Evolutionary conservation across 2,888 invertebrate genomes (phyloP).

Genomic region (Dugesia japonica): DNA sequence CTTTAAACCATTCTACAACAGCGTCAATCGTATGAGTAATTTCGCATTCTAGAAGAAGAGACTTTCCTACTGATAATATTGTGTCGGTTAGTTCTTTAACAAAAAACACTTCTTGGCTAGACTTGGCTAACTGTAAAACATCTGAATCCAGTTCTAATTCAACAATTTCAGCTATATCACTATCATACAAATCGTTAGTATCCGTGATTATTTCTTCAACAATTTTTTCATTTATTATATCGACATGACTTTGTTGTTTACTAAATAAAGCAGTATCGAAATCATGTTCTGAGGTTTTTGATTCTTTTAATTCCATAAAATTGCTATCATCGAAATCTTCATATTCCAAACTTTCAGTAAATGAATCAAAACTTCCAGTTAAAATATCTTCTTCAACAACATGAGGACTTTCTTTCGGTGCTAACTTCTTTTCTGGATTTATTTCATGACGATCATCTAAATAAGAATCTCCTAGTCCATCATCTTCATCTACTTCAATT

Average conservation of each 20-base stretch:
- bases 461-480: conserved; percentile 16
- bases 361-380: conserved; percentile 20
- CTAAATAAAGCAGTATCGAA: conserved; percentile 8
- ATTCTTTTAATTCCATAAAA: conserved; percentile 11
- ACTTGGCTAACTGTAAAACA: neutral
- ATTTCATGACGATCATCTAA: neutral
- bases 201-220: neutral
- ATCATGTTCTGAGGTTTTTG: neutral
- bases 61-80: neutral
- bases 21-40: neutral
- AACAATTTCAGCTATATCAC: conserved; percentile 5
- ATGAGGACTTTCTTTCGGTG: neutral
- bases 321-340: conserved; percentile 9
- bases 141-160: neutral
- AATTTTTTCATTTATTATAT: neutral
- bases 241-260: conserved; percentile 13
- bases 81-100: neutral
- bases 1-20: neutral
- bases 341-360: conserved; percentile 16
- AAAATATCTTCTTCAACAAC: conserved; percentile 10
- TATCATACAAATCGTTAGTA: neutral
- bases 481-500: conserved; percentile 22
- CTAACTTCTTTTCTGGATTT: neutral
- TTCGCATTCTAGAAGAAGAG: conserved; percentile 8
- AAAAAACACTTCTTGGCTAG: conserved; percentile 5